These are phyloP conservation scores for Xylocampa areola DNA, from an alignment of 2,888 invertebrate species.

Conservation along the genomic window DNA sequence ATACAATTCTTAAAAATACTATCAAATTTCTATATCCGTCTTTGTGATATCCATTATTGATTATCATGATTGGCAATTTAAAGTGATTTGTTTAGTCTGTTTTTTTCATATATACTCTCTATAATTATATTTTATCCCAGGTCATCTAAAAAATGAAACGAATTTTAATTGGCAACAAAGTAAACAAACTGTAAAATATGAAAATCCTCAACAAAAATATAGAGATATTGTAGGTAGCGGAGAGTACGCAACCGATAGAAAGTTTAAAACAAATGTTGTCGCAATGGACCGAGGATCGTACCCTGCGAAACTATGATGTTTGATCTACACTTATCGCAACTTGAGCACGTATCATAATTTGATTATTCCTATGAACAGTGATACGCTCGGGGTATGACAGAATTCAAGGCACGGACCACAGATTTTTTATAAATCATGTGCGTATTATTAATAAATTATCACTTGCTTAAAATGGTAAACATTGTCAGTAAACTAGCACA, in stretches of 20 bases:
- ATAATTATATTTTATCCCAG: slow-evolving; percentile 24
- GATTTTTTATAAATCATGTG: no score
- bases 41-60: no score
- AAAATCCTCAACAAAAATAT: slow-evolving; percentile 38
- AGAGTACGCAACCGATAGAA: slow-evolving; percentile 22
- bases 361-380: no score
- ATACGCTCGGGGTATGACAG: no score
- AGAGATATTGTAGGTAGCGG: slow-evolving; percentile 24
- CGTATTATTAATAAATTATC: no score
- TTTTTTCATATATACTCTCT: slow-evolving; percentile 1
- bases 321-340: slow-evolving; percentile 20
- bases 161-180: slow-evolving; percentile 21
- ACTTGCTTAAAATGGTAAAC: no score
- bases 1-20: no score
- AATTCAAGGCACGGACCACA: no score
- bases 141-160: slow-evolving; percentile 31
- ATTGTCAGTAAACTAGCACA: no score
- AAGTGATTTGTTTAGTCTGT: no score
- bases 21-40: no score
- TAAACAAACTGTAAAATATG: slow-evolving; percentile 39
- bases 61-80: no score
- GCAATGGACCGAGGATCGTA: slow-evolving; percentile 2
- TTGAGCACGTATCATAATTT: neutral
- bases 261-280: slow-evolving; percentile 34
- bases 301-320: slow-evolving; percentile 29